Evolutionary conservation across 2,888 invertebrate genomes (phyloP), one percentile per base, ranked within the genome.

Genomic region (Calameuta pallipes): DNA sequence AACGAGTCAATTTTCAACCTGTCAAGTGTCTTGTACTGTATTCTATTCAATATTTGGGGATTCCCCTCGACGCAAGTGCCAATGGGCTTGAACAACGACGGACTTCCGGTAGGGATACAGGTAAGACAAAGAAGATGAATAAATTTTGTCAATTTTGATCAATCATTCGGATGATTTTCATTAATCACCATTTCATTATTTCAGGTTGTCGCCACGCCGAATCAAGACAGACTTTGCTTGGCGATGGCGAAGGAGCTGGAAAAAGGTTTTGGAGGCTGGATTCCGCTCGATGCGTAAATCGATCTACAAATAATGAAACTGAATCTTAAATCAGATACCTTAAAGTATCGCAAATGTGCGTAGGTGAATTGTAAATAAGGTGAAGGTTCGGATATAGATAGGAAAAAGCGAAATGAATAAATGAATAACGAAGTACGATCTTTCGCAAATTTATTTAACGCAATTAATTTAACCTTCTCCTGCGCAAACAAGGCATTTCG

Each of bases 261-360:
- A 88, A 92, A 92, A 69, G 94, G 93, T 13, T 97, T 97, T 90
- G 97, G 97, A 1, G 98, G 98, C 0, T 98, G 98, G 98, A 90
- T 92, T 68, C 93, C 94, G 13, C 94, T 95, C 23, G 23, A 15
- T 23, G n/a, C 34, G 56, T 56, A 56, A 56, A 23, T 9, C 56
- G 23, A 56, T 56, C 9, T 4, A 56, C 23, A 23, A 23, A 23
- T 56, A 56, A 56, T 23, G 23, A 56, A 23, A 23, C 15, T 23
- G 2, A 56, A 23, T 9, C 9, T 56, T 56, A 56, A 56, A 9
- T 56, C 23, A 41, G 23, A 41, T 23, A 41, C 15, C 9, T 6
- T 41, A 41, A 23, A 15, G 41, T 4, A 23, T 23, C 6, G 41
- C 41, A 23, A 23, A 15, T 41, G 9, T 15, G n/a, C 41, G 41